Percentiles rank a stretch among this genome's conserved stretches.
phyloP scores from a whole-genome alignment of 2,888 invertebrate species.

The Hydroisotoma schaefferi region DNA sequence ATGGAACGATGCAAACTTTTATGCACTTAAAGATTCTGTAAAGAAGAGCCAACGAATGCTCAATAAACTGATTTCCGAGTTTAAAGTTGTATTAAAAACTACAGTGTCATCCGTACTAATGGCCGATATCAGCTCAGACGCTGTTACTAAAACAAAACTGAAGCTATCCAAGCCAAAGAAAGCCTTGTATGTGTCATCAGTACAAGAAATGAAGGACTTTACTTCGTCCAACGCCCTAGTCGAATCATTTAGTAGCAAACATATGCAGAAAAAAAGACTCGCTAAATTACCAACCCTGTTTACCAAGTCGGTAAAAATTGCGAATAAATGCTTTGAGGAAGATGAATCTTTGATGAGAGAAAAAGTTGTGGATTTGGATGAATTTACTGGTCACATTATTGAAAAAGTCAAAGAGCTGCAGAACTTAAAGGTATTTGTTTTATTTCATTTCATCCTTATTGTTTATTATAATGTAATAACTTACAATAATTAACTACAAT shows the following conservation, averaged over 20 bases:
- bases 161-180: slow-evolving; percentile 15
- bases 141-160: slow-evolving; percentile 19
- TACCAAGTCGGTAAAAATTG: slow-evolving; percentile 22
- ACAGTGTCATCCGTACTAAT: slow-evolving; percentile 34
- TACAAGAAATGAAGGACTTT: not conserved
- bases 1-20: slow-evolving; percentile 93
- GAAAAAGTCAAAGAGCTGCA: slow-evolving; percentile 42
- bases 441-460: too few relatives aligned
- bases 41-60: slow-evolving; percentile 82
- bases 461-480: too few relatives aligned
- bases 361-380: slow-evolving; percentile 27
- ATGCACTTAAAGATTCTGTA: slow-evolving; percentile 84
- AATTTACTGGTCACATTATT: slow-evolving; percentile 36
- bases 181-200: not conserved
- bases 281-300: slow-evolving; percentile 32
- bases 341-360: slow-evolving; percentile 9
- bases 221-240: slow-evolving; percentile 24
- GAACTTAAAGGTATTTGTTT: slow-evolving; percentile 30
- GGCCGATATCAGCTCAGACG: slow-evolving; percentile 27
- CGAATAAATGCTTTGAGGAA: slow-evolving; percentile 14
- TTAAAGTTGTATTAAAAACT: slow-evolving; percentile 34
- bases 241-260: not conserved
- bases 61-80: slow-evolving; percentile 81
- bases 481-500: too few relatives aligned
- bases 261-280: slow-evolving; percentile 16